Base-by-base conservation (phyloP, 92 coral and sea anemone genomes). In the Epizoanthus ramosus region DNA sequence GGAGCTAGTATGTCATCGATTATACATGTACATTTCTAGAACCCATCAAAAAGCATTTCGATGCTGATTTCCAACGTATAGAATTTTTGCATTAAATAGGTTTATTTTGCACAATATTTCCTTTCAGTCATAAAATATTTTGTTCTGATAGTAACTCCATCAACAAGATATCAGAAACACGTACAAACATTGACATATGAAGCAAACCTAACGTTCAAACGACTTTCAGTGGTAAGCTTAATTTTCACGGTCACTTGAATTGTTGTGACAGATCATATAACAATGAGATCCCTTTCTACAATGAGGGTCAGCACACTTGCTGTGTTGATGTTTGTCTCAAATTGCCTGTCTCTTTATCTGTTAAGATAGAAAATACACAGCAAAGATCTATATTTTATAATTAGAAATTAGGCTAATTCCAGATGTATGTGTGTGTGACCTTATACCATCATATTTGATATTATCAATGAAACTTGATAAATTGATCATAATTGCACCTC, bases 21-120 rank as follows among this genome's bases (percentile, higher is more conserved):
- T 61, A 41, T n/a, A n/a, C n/a, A n/a, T 77, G 82, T 77, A 61
- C 41, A 23, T 43, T 61, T 77, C 82, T 39, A 61, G 71, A 77
- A 61, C 82, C 82, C 58, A 63, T 57, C 45, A 61, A 61, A 60
- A 77, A 77, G 82, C 70, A 18, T 22, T 60, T 41, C 39, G 14
- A 60, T 37, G 22, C 43, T 7, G 17, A 16, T 65, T 65, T 67
- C 41, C 39, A 3, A 5, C 15, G 45, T 37, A 37, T 37, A 3
- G 43, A 37, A 37, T 37, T 37, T 37, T 37, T 37, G 43, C 3
- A 37, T 37, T 3, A 37, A 33, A 14, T 8, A 66, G 13, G 4
- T 8, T 0, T 67, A 4, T 1, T 75, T 35, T 75, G 23, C 45
- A 75, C 19, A 57, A 53, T 39, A 39, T 14, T 60, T 15, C 31